Evolutionary conservation across 37 sponge, comb jelly and placozoan genomes (phyloP).

Genomic region (Crambe crambe): DNA sequence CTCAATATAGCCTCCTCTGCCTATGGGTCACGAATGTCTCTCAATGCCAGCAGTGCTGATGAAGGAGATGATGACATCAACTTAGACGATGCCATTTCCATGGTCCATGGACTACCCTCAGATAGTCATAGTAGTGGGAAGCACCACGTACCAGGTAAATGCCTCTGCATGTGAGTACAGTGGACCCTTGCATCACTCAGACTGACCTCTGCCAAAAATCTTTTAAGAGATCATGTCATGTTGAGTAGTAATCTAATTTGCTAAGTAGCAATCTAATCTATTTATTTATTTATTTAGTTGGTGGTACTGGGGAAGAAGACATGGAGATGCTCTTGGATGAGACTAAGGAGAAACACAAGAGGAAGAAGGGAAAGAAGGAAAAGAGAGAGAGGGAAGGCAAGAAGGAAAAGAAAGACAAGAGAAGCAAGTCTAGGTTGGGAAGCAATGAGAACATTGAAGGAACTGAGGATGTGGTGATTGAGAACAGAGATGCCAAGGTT

Average conservation of each 20-base stretch:
- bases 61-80: slow-evolving; percentile 47
- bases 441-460: not conserved
- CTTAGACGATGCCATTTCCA: slow-evolving; percentile 50
- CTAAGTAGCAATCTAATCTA: too few species aligned
- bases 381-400: slow-evolving; percentile 1
- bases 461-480: not conserved
- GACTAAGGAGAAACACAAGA: slow-evolving; percentile 5
- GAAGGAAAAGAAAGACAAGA: not conserved
- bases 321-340: not conserved
- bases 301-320: not conserved
- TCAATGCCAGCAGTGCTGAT: slow-evolving; percentile 26
- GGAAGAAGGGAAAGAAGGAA: not conserved
- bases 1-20: slow-evolving; percentile 35
- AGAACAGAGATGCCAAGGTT: not conserved
- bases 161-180: not conserved
- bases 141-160: not conserved
- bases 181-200: not conserved
- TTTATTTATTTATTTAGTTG: slow-evolving; percentile 1
- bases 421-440: not conserved
- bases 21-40: slow-evolving; percentile 19
- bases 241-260: too few species aligned
- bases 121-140: not conserved
- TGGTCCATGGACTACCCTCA: slow-evolving; percentile 27
- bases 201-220: not conserved
- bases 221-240: too few species aligned